These are phyloP conservation scores for Ciona savignyi DNA, from an alignment of 23 tunicate genomes.

Conservation along the genomic window DNA sequence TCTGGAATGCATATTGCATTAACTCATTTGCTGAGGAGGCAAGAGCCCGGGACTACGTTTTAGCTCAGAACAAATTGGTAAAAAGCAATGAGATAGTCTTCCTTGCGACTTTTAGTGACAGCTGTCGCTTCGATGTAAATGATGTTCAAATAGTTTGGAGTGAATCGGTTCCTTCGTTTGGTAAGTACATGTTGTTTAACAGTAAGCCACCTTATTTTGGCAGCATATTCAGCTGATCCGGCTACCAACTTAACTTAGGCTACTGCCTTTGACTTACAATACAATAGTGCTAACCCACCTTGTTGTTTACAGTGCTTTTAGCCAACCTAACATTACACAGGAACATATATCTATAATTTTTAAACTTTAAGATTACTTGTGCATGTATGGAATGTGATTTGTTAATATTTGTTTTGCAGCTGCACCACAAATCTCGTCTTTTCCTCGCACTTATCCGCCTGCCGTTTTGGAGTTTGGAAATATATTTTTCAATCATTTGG, in stretches of 20 bases:
- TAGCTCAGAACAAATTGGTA: constrained; percentile 41
- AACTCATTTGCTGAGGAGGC: constrained; percentile 54
- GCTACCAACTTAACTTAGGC: no score
- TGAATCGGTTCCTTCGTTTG: constrained; percentile 62
- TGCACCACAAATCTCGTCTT: constrained; percentile 17
- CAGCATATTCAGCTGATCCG: no score
- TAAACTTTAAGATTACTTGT: neutral
- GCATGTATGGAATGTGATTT: neutral
- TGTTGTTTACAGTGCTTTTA: neutral
- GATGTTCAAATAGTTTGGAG: constrained; percentile 75
- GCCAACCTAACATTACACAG: neutral
- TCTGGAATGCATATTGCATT: constrained; percentile 66
- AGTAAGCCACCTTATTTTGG: no score
- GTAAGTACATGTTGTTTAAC: no score
- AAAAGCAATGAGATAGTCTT: constrained; percentile 30
- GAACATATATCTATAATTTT: neutral
- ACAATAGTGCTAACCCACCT: neutral
- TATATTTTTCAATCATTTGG: constrained; percentile 12
- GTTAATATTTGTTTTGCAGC: constrained; percentile 12
- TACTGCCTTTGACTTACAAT: no score
- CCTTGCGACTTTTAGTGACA: constrained; percentile 36
- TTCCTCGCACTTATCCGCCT: constrained; percentile 3
- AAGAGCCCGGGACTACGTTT: constrained; percentile 38
- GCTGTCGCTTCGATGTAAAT: constrained; percentile 40
- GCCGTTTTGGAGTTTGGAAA: neutral